Base-by-base conservation (phyloP, 1,140 invertebrate species). In the Fopius arisanus region DNA sequence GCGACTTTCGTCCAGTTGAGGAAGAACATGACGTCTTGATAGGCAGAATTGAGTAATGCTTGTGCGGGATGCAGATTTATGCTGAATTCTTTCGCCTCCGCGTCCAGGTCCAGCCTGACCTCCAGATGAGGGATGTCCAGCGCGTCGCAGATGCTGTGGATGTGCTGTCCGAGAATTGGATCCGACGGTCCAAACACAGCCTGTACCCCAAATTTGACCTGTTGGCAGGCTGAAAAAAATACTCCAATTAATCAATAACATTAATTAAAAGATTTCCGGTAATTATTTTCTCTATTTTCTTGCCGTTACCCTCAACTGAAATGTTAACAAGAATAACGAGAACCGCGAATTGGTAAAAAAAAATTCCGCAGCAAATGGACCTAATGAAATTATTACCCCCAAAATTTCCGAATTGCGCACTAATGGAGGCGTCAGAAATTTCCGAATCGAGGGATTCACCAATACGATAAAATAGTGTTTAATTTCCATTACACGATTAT, bases 1-100 rank as follows among this genome's bases (percentile, higher is more conserved):
- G 92, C 92, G 70, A 94, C 91, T 81, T 89, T 88, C 21, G 91
- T 92, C 93, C 93, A 94, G 77, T 93, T 92, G 77, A 93, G 89
- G 81, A 92, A 92, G 67, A 85, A 83, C 86, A 94, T 91, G 75
- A 93, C 87, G 82, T 93, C 93, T 74, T 90, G 87, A 78, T 92
- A 92, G 70, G 93, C 92, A 71, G 85, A 81, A 79, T 92, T 92
- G 70, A 94, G 87, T 33, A 91, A 84, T 78, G 86, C 87, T 83
- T 93, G 91, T 81, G 91, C 89, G 66, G 93, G 93, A 86, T 93
- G 90, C 29, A 94, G 87, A 86, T 93, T 94, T 79, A 94, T 91
- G 74, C 92, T 92, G 83, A 92, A 92, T 79, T 90, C 88, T 78
- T 87, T 88, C 62, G 85, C 87, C 63, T 89, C 87, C 26, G 86